Percentiles rank a stretch among this genome's conserved stretches.
phyloP scores from a whole-genome alignment of 2,113 vertebrate species.

The Coturnix japonica region DNA sequence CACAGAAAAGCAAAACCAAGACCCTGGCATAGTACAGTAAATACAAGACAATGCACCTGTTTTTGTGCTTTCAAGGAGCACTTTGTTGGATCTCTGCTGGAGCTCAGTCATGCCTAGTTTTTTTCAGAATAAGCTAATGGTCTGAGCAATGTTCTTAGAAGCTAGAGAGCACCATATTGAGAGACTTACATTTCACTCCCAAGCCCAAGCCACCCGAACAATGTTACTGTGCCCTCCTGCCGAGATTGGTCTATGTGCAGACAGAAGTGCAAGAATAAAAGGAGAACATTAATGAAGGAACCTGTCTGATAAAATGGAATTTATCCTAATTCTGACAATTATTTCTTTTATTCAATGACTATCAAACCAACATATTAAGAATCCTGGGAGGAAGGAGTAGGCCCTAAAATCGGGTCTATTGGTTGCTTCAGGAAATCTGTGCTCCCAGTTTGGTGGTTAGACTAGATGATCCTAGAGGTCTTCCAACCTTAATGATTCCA shows the following conservation, averaged over 20 bases:
- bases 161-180: neutral
- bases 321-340: neutral
- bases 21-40: neutral
- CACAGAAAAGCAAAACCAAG: neutral
- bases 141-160: neutral
- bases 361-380: neutral
- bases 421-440: neutral
- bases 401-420: neutral
- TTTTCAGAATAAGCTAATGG: neutral
- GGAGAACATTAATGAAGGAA: neutral
- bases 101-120: neutral
- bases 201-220: neutral
- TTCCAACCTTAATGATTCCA: too few species aligned
- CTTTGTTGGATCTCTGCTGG: neutral
- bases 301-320: neutral
- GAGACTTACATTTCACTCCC: neutral
- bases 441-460: neutral
- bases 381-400: neutral
- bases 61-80: neutral
- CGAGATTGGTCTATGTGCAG: neutral
- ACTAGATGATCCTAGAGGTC: too few species aligned
- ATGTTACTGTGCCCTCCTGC: neutral
- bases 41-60: neutral
- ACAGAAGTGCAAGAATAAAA: neutral
- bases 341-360: neutral